A percentile compares a stretch with the other conserved stretches of the same genome.
Evolutionary conservation across 2,797 vertebrate species (phyloP).

Genomic region (Microctenopoma steveboyesi): DNA sequence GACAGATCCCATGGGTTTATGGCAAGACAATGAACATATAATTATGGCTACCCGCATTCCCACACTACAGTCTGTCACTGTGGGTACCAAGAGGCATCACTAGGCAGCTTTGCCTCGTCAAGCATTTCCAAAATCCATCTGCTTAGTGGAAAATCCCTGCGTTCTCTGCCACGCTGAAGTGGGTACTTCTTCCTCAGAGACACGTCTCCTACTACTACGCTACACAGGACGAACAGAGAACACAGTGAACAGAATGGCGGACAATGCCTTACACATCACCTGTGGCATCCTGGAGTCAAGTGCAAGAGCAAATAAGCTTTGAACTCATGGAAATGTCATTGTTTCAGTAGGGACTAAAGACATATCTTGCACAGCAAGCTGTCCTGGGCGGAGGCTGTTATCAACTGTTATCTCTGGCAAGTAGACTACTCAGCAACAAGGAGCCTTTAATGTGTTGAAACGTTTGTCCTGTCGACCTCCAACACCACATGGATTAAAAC

Average conservation of each 20-base stretch:
- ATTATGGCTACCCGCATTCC: constrained; percentile 63
- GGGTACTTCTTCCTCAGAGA: constrained; percentile 4
- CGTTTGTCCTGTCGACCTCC: neutral
- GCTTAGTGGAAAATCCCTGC: constrained; percentile 51
- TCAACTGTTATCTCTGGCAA: constrained; percentile 50
- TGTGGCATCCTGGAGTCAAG: neutral
- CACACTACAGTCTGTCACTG: constrained; percentile 46
- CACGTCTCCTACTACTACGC: constrained; percentile 5
- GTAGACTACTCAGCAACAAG: constrained; percentile 21
- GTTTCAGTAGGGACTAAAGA: constrained; percentile 26
- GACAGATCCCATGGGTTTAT: constrained; percentile 40
- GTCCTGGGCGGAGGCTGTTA: constrained; percentile 71
- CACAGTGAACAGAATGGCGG: neutral
- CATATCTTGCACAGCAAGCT: constrained; percentile 73
- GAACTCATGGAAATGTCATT: constrained; percentile 35
- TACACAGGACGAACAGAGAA: neutral
- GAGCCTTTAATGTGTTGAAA: neutral
- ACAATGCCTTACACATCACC: neutral
- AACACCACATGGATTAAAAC: neutral
- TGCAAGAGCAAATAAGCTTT: neutral
- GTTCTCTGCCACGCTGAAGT: constrained; percentile 23
- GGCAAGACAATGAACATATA: constrained; percentile 44
- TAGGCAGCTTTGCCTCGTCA: constrained; percentile 29
- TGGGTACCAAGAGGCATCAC: constrained; percentile 38
- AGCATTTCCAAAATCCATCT: constrained; percentile 43